Evolutionary conservation across 1,140 invertebrate species (phyloP).

Genomic region (Cotesia chilonis): DNA sequence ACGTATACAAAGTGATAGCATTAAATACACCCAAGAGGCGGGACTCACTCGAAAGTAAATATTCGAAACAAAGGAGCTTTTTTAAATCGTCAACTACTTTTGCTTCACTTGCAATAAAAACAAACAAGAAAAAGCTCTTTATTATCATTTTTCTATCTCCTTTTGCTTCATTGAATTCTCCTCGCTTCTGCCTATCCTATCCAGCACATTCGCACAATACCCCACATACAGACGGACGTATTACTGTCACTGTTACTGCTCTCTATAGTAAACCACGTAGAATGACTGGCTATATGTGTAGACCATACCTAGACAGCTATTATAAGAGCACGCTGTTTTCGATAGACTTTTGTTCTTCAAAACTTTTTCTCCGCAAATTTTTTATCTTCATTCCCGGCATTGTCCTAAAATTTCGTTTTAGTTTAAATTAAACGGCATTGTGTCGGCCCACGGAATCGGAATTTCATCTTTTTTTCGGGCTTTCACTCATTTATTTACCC

Average conservation of each 20-base stretch:
- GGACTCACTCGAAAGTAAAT: conserved; percentile 22
- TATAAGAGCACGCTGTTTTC: background rate
- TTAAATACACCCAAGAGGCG: conserved; percentile 23
- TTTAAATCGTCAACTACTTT: background rate
- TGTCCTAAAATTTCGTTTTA: background rate
- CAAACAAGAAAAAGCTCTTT: no score
- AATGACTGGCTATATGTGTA: no score
- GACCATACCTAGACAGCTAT: no score
- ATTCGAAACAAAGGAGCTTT: conserved; percentile 20
- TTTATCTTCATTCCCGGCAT: background rate
- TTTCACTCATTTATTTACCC: background rate
- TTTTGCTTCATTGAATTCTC: conserved; percentile 10
- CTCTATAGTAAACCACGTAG: no score
- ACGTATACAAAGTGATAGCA: conserved; percentile 1
- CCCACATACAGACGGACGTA: no score
- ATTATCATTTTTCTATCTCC: background rate
- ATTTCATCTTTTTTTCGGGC: background rate
- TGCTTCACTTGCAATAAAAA: background rate
- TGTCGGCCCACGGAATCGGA: background rate
- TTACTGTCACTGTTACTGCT: no score
- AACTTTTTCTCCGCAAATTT: background rate
- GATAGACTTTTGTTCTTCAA: background rate
- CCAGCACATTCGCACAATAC: no score
- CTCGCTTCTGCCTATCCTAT: background rate
- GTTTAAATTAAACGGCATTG: conserved; percentile 7